Evolutionary conservation across 1,140 invertebrate genomes (phyloP).

Genomic region (Camponotus pennsylvanicus): DNA sequence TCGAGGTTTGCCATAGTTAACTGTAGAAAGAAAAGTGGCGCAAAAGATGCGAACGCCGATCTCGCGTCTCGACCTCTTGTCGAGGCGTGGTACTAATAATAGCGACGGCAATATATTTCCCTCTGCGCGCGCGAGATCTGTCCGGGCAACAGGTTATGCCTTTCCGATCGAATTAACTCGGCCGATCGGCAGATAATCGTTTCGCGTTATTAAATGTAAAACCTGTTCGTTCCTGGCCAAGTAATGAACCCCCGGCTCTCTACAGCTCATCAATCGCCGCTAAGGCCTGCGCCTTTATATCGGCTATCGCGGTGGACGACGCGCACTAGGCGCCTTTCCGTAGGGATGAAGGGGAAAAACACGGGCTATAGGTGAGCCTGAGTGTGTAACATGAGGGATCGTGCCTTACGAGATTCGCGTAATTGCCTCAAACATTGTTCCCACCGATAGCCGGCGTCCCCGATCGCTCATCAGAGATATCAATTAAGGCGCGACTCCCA

Average conservation of each 20-base stretch:
- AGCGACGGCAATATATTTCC: constrained; percentile 54
- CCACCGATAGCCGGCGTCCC: constrained; percentile 14
- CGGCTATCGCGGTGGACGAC: constrained; percentile 20
- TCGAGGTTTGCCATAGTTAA: not conserved
- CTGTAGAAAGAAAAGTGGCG: not conserved
- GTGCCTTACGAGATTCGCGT: constrained; percentile 50
- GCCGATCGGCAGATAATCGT: constrained; percentile 65
- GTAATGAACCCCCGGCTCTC: constrained; percentile 61
- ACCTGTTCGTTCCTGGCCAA: constrained; percentile 63
- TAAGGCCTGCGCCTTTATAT: constrained; percentile 35
- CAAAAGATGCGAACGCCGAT: constrained; percentile 29
- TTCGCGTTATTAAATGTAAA: constrained; percentile 71
- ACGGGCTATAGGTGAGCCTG: constrained; percentile 15
- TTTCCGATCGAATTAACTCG: constrained; percentile 68
- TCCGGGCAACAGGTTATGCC: constrained; percentile 55
- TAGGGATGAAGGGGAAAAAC: constrained; percentile 31
- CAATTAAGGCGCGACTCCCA: constrained; percentile 39
- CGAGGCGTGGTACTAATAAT: constrained; percentile 59
- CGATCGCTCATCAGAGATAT: constrained; percentile 27
- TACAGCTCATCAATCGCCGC: constrained; percentile 63
- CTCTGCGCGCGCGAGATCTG: constrained; percentile 48
- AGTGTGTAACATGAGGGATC: constrained; percentile 27
- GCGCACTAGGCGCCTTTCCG: constrained; percentile 24
- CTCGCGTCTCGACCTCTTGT: constrained; percentile 35
- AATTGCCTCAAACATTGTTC: constrained; percentile 35